Evolutionary conservation across 64 coral and sea anemone species (phyloP).

Genomic region (Catalaphyllia jardinei): DNA sequence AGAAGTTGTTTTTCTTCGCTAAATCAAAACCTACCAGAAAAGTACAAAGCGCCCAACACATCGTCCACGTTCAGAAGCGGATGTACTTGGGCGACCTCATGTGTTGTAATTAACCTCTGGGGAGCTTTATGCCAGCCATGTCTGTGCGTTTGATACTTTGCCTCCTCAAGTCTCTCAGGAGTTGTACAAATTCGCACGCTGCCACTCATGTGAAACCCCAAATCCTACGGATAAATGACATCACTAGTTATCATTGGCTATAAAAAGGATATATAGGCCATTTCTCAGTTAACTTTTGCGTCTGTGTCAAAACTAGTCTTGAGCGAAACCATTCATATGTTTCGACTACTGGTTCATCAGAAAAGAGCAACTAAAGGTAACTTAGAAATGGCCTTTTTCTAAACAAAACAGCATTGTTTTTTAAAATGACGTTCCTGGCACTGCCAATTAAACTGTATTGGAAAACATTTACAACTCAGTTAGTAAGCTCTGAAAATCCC

Average conservation of each 20-base stretch:
- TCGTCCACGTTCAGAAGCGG: constrained; percentile 83
- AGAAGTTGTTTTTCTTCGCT: neutral
- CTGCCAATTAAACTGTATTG: too few species aligned
- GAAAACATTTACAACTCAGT: too few species aligned
- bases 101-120: constrained; percentile 78
- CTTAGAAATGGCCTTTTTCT: too few species aligned
- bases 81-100: constrained; percentile 70
- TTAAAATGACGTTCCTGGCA: too few species aligned
- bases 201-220: constrained; percentile 87
- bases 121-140: constrained; percentile 75
- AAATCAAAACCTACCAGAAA: constrained; percentile 57
- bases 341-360: too few species aligned
- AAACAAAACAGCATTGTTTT: too few species aligned
- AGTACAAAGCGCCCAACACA: constrained; percentile 79
- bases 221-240: constrained; percentile 33
- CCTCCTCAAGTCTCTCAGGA: constrained; percentile 77
- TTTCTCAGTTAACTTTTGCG: too few species aligned
- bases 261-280: too few species aligned
- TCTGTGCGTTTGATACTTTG: constrained; percentile 81
- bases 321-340: too few species aligned
- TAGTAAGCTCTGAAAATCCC: too few species aligned
- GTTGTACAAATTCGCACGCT: constrained; percentile 79
- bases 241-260: neutral
- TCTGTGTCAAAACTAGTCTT: too few species aligned
- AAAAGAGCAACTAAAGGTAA: too few species aligned